Evolutionary conservation across 2,797 vertebrate species (phyloP).

Genomic region (Centroberyx gerrardi): DNA sequence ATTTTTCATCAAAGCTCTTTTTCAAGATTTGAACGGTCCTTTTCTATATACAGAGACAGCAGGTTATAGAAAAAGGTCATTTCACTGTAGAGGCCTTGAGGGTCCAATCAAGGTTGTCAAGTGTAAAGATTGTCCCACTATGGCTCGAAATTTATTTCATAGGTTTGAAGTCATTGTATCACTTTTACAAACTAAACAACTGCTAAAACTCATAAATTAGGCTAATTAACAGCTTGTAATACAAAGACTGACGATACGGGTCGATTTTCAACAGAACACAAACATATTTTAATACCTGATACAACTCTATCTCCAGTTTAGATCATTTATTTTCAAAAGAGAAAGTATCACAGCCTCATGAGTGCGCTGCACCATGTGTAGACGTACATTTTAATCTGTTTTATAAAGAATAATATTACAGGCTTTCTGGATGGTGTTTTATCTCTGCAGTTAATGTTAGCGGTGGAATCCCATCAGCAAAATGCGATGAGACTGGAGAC

Average conservation of each 20-base stretch:
- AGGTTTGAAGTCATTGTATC: constrained; percentile 35
- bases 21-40: too few relatives aligned
- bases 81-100: not conserved
- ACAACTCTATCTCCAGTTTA: not conserved
- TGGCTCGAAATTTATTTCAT: constrained; percentile 50
- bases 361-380: not conserved
- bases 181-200: not conserved
- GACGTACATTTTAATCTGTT: not conserved
- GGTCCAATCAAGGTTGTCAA: constrained; percentile 27
- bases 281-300: constrained; percentile 13
- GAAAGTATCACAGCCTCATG: not conserved
- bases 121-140: not conserved
- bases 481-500: constrained; percentile 4
- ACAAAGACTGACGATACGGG: constrained; percentile 12
- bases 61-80: not conserved
- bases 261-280: not conserved
- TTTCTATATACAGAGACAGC: not conserved
- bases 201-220: too few relatives aligned
- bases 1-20: too few relatives aligned
- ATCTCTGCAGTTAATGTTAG: not conserved
- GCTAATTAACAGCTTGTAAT: constrained; percentile 32
- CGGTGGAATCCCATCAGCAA: not conserved
- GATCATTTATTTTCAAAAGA: constrained; percentile 9
- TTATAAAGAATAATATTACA: not conserved
- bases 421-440: accelerated